These are phyloP conservation scores for Melanotaenia parkinsoni DNA, from an alignment of 2,797 vertebrate genomes.

Conservation along the genomic window DNA sequence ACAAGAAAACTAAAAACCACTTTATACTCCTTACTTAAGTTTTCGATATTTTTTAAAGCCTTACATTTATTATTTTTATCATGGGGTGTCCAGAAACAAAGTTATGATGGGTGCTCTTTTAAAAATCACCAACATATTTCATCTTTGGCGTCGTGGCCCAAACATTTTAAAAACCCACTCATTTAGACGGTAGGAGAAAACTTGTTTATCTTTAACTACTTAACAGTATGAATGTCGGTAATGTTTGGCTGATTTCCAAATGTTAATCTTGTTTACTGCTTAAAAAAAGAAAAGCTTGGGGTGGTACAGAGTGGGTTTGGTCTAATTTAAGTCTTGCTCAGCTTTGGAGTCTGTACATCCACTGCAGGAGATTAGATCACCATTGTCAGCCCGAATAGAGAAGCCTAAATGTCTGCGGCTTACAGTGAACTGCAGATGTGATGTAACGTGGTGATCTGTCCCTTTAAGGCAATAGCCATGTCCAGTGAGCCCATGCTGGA, in stretches of 20 bases:
- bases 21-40: too few relatives aligned
- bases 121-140: too few relatives aligned
- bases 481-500: conserved; percentile 45
- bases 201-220: background rate
- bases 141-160: too few relatives aligned
- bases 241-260: conserved; percentile 23
- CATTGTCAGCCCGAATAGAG: conserved; percentile 51
- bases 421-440: conserved; percentile 62
- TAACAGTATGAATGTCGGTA: background rate
- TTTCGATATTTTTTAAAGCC: too few relatives aligned
- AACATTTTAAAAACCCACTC: background rate
- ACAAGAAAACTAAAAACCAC: too few relatives aligned
- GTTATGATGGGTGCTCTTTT: too few relatives aligned
- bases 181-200: background rate
- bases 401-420: conserved; percentile 52
- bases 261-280: conserved; percentile 48
- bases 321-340: conserved; percentile 44
- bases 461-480: conserved; percentile 60
- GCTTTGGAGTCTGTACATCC: conserved; percentile 57
- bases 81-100: too few relatives aligned
- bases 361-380: conserved; percentile 60
- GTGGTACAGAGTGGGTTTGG: conserved; percentile 38
- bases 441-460: conserved; percentile 52
- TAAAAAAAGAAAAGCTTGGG: conserved; percentile 33
- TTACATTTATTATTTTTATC: too few relatives aligned